A percentile compares a stretch with the other conserved stretches of the same genome.
phyloP scores from a whole-genome alignment of 2,113 vertebrate species.

The Heptranchias perlo region DNA sequence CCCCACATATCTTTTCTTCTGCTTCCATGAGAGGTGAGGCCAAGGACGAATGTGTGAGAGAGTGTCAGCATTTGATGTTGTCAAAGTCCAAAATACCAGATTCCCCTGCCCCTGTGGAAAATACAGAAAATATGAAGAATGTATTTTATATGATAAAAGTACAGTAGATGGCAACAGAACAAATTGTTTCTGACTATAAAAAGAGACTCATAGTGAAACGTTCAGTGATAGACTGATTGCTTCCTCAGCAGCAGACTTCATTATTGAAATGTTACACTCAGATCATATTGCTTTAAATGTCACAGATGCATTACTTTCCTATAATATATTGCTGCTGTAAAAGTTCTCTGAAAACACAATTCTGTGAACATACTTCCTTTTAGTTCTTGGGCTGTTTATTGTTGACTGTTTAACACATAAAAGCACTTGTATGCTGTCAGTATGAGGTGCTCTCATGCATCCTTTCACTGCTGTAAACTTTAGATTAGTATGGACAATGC shows the following conservation, averaged over 20 bases:
- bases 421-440: background rate
- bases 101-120: conserved; percentile 26
- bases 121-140: conserved; percentile 26
- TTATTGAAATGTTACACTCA: conserved; percentile 37
- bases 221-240: conserved; percentile 33
- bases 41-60: background rate
- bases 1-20: background rate
- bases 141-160: conserved; percentile 20
- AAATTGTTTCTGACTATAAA: conserved; percentile 33
- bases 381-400: background rate
- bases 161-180: background rate
- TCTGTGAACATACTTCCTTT: conserved; percentile 8
- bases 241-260: conserved; percentile 32
- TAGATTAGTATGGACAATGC: conserved; percentile 17
- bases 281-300: conserved; percentile 36
- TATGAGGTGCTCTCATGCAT: background rate
- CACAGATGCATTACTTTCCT: conserved; percentile 32
- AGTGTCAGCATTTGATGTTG: conserved; percentile 21
- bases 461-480: background rate
- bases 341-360: conserved; percentile 26
- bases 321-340: conserved; percentile 28
- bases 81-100: conserved; percentile 14
- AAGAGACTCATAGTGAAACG: background rate
- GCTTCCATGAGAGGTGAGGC: background rate
- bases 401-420: background rate